A percentile compares a stretch with the other conserved stretches of the same genome.
Conservation (phyloP, 1,140 invertebrate species). For the Magallana ariakensis region DNA sequence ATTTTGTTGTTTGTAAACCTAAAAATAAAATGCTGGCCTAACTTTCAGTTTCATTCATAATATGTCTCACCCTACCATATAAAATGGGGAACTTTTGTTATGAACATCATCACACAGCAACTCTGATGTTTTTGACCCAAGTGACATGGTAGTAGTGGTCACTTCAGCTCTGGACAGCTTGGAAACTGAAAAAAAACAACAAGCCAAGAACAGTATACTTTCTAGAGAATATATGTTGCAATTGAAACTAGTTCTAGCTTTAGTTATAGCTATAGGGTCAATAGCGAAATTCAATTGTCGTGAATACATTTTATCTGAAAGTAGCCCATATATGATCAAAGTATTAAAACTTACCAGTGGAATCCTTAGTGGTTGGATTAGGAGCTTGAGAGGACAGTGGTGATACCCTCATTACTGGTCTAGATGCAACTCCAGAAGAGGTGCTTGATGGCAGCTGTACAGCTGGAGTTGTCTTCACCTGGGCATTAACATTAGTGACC, state of each 20-base stretch:
- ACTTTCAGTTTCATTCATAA: too few relatives aligned
- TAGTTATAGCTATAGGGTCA: too few relatives aligned
- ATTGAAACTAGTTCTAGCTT: too few relatives aligned
- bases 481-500: slow-evolving; percentile 59
- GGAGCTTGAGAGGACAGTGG: slow-evolving; percentile 66
- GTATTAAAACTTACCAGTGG: not conserved
- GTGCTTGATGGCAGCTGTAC: slow-evolving; percentile 62
- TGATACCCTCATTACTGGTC: slow-evolving; percentile 75
- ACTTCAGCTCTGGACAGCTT: slow-evolving; percentile 12
- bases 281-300: too few relatives aligned
- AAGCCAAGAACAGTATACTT: too few relatives aligned
- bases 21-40: too few relatives aligned
- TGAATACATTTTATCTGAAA: too few relatives aligned
- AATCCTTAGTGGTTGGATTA: slow-evolving; percentile 35
- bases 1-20: too few relatives aligned
- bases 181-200: slow-evolving; percentile 18
- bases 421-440: slow-evolving; percentile 54
- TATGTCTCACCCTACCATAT: not conserved
- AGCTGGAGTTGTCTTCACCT: slow-evolving; percentile 58
- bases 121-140: not conserved
- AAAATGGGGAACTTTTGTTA: slow-evolving; percentile 10
- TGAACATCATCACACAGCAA: not conserved
- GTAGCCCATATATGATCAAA: too few relatives aligned
- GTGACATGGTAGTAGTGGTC: not conserved
- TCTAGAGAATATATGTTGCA: too few relatives aligned